Base-by-base conservation (phyloP, 2,113 vertebrate genomes). In the Xiphophorus maculatus region DNA sequence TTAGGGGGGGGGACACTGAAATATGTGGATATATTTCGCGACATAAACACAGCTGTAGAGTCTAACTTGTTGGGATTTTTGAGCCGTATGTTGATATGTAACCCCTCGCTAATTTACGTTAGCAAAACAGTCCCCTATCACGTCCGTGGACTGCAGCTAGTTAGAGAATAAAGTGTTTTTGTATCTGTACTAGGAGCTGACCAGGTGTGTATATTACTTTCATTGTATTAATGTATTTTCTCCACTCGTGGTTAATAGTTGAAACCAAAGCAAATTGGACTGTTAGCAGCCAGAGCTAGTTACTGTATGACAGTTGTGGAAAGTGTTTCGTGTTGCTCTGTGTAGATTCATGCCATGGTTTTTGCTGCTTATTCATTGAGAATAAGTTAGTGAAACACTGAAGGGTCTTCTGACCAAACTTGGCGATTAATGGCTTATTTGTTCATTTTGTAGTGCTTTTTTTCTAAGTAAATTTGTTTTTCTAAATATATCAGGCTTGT, bases 101-200 rank as follows among this genome's bases (percentile, higher is more conserved):
- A 73, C 71, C 79, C 74, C 44, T 48, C 79, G 87, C 86, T 88
- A 88, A 70, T 86, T 84, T 75, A 82, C 7, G 86, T 33, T 89
- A 89, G 80, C 80, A 51, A 81, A 37, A 42, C 54, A 62, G 68
- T 67, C 27, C 40, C 54, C 62, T 22, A 72, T 32, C 68, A 42
- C 80, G 79, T 68, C 25, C 40, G 35, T 17, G 63, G 13, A 29
- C 66, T 74, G 27, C 73, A n/a, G 1, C 29, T 32, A 68, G 78
- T 61, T 28, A 48, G 19, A 4, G 25, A 51, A 51, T 7, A 62
- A 11, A 44, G 70, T 37, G 40, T 19, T 40, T 62, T 62, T 19
- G 2, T 13, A 6, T 17, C 1, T n/a, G 1, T 51, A n/a, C 22
- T 10, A 15, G 7, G 32, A 73, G 3, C 28, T 70, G 12, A n/a